Conservation (phyloP, 2,113 vertebrate species). For the Micronycteris hirsuta region DNA sequence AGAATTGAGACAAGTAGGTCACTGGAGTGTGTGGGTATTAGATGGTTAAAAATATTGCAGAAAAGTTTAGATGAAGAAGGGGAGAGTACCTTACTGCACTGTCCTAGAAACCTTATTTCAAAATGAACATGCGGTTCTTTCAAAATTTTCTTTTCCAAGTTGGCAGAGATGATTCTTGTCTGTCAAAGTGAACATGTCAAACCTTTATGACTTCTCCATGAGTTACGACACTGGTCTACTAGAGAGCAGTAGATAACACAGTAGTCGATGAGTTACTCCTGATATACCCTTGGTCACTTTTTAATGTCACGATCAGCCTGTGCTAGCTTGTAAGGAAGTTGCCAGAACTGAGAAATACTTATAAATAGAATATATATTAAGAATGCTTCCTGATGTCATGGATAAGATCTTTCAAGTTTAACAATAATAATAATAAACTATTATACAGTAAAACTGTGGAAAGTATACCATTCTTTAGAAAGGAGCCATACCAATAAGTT, state of each 20-base stretch:
- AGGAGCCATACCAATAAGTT: background rate
- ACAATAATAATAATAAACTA: background rate
- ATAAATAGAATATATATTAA: background rate
- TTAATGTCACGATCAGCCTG: background rate
- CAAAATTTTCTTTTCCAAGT: background rate
- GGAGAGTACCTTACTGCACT: background rate
- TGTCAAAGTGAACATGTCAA: background rate
- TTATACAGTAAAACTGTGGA: background rate
- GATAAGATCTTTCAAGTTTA: background rate
- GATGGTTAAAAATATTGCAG: conserved; percentile 14
- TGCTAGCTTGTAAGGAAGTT: background rate
- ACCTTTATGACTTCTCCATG: background rate
- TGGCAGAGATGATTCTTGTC: background rate
- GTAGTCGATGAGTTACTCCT: background rate
- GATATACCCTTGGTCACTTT: background rate
- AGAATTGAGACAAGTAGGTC: background rate
- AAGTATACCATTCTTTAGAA: background rate
- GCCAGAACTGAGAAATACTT: background rate
- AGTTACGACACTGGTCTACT: background rate
- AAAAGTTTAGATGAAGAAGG: background rate
- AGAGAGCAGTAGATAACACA: background rate
- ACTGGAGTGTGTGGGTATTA: background rate
- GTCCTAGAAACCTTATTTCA: conserved; percentile 63
- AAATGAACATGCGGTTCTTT: background rate
- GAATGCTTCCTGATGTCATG: background rate